Base-by-base conservation (phyloP, 1,140 invertebrate genomes). In the Drosophila takahashii region DNA sequence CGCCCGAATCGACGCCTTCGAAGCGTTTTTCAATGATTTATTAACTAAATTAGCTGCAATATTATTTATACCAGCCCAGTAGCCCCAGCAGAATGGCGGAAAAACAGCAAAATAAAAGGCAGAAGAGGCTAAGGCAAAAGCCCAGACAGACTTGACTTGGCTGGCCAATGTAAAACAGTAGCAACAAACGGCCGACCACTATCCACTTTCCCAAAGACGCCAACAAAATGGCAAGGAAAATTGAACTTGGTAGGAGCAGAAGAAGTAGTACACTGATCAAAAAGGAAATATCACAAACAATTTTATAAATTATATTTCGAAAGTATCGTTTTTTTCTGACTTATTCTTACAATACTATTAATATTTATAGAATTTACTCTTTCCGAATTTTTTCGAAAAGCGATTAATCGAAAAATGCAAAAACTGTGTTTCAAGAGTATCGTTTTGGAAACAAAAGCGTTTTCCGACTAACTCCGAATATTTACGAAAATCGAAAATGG, bases 11-110 rank as follows among this genome's bases (percentile, higher is more conserved):
- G 57, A 71, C 67, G 67, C 67, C 67, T 71, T 48, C n/a, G 27
- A 57, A 71, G 67, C 48, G 56, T 66, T 61, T 66, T 58, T 53
- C 18, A 57, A 65, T 86, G 81, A 86, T 86, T 86, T 86, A 86
- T 86, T 80, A 81, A 77, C 81, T 71, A 78, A 86, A 81, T 86
- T 81, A 73, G 65, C 69, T 44, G 69, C 77, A 62, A 64, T 75
- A 78, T 86, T 75, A 86, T 81, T 86, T 81, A 75, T 66, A 45
- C 32, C 53, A 45, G 32, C 39, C 52, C 60, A 47, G 13, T 9
- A 4, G n/a, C 15, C n/a, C 52, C 44, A 56, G 26, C 47, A 48
- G 26, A 58, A 39, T 15, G 37, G 26, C 54, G 45, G 50, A 16
- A 50, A 18, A 41, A 32, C 13, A 72, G 45, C 16, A 58, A n/a